Conservation (phyloP, 2,113 vertebrate species). For the Smithornis capensis region DNA sequence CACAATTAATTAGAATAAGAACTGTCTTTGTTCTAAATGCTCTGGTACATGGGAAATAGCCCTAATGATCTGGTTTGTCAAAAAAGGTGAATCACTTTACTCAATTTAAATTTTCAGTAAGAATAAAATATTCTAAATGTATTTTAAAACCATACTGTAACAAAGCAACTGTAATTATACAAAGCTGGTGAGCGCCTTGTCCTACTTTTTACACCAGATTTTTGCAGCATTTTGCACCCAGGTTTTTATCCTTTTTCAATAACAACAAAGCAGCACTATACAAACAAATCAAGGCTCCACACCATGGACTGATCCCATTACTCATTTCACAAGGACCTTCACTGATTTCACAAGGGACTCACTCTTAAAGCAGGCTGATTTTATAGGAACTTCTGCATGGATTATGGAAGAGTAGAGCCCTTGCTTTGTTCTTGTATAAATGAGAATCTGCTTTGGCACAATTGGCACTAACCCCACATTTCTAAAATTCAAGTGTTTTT, state of each 20-base stretch:
- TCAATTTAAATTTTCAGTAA: background rate
- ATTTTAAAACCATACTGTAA: background rate
- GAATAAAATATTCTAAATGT: background rate
- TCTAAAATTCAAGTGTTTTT: background rate
- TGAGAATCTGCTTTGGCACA: background rate
- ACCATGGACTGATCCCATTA: background rate
- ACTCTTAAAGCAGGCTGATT: background rate
- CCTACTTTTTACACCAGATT: background rate
- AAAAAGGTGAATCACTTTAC: background rate
- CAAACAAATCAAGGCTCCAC: background rate
- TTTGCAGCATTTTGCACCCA: background rate
- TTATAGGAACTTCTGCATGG: background rate
- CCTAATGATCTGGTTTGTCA: background rate
- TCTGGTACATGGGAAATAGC: background rate
- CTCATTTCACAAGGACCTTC: background rate
- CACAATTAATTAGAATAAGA: background rate
- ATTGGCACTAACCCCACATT: background rate
- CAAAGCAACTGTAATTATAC: background rate
- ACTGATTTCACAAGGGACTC: background rate
- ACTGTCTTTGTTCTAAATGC: background rate
- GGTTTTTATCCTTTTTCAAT: background rate
- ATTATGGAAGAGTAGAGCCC: background rate
- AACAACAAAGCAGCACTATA: background rate
- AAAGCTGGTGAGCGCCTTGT: background rate
- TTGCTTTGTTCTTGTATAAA: background rate